phyloP scores from a whole-genome alignment of 2,888 invertebrate genomes.

The Choreutis nemorana region DNA sequence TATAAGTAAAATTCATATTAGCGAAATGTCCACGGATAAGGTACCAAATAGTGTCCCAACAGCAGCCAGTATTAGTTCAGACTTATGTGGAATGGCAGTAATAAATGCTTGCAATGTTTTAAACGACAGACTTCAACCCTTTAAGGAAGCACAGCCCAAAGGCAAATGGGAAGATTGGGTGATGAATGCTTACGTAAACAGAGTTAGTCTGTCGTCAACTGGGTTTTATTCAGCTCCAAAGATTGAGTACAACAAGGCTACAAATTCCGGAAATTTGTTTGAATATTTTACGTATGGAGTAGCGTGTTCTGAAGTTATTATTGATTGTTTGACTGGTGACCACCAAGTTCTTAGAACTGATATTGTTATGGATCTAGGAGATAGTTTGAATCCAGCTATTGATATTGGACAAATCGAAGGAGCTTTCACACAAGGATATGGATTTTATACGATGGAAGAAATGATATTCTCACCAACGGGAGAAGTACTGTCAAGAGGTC shows the following conservation, averaged over 20 bases:
- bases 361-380: slow-evolving; percentile 91
- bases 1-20: slow-evolving; percentile 71
- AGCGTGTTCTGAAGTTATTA: slow-evolving; percentile 83
- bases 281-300: slow-evolving; percentile 84
- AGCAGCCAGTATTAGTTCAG: slow-evolving; percentile 80
- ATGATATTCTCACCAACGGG: slow-evolving; percentile 79
- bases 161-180: slow-evolving; percentile 85
- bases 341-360: slow-evolving; percentile 83
- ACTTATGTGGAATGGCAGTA: slow-evolving; percentile 85
- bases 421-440: slow-evolving; percentile 88
- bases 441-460: slow-evolving; percentile 84
- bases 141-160: slow-evolving; percentile 70
- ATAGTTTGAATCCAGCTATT: slow-evolving; percentile 88
- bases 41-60: slow-evolving; percentile 84
- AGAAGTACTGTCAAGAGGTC: slow-evolving; percentile 75
- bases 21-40: slow-evolving; percentile 81
- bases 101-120: slow-evolving; percentile 75
- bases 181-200: slow-evolving; percentile 70
- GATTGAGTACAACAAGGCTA: slow-evolving; percentile 69
- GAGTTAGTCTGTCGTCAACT: slow-evolving; percentile 75
- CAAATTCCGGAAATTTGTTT: slow-evolving; percentile 72
- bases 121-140: slow-evolving; percentile 71
- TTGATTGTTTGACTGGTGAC: slow-evolving; percentile 88
- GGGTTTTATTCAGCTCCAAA: slow-evolving; percentile 77
- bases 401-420: slow-evolving; percentile 93